Evolutionary conservation across 2,113 vertebrate species (phyloP).

Genomic region (Machaerirhynchus nigripectus): DNA sequence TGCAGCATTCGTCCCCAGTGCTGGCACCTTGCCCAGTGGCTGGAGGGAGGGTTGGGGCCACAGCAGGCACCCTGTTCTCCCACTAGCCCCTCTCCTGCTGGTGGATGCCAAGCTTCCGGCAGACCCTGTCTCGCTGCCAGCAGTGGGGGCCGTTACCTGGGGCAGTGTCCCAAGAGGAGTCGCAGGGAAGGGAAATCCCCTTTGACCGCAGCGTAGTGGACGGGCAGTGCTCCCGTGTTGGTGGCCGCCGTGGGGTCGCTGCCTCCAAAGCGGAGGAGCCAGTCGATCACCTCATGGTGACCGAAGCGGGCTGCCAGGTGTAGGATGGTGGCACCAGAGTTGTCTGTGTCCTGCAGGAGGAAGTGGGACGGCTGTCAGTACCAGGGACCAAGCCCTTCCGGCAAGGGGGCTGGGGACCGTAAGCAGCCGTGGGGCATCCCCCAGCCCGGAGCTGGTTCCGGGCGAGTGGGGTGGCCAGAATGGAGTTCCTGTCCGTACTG

Average conservation of each 20-base stretch:
- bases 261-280: conserved; percentile 86
- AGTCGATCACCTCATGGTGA: conserved; percentile 89
- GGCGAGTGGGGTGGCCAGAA: background rate
- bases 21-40: background rate
- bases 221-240: conserved; percentile 86
- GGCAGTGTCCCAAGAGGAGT: conserved; percentile 85
- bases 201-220: conserved; percentile 97
- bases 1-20: background rate
- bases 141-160: conserved; percentile 79
- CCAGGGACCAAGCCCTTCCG: background rate
- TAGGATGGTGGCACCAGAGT: conserved; percentile 91
- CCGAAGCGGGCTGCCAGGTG: conserved; percentile 96
- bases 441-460: background rate
- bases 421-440: background rate
- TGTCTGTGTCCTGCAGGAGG: conserved; percentile 84
- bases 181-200: conserved; percentile 90
- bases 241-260: conserved; percentile 84
- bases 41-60: background rate
- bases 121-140: background rate
- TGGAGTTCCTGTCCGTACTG: fast-evolving
- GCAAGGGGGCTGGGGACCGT: background rate
- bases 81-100: background rate
- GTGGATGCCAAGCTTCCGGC: background rate
- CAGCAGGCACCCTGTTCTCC: background rate
- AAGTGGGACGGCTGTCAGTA: background rate